Evolutionary conservation across 1,140 invertebrate genomes (phyloP), one percentile per base, ranked within the genome.

Genomic region (Drosophila elegans): DNA sequence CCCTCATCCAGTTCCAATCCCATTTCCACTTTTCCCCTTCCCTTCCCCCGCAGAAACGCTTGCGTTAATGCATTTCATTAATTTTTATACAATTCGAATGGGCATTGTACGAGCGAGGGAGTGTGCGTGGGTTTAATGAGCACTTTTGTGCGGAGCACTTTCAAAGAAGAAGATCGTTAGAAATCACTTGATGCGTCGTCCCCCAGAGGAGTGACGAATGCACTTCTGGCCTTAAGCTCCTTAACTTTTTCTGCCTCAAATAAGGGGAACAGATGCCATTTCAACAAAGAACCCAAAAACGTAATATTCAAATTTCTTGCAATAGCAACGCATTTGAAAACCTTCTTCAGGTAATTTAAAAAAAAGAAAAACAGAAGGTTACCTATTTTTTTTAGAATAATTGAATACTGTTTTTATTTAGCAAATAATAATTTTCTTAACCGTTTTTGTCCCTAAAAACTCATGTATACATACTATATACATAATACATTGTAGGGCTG

Each of bases 61-160:
- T 79, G 66, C 76, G 77, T 51, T 80, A 85, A 84, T 85, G 80
- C 81, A 84, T 85, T 85, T 80, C 77, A 89, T 88, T 89, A 88
- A 83, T 67, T 89, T 83, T 75, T 69, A 69, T 74, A 80, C 81
- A 84, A 55, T 80, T 80, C 78, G 60, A 53, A 59, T 62, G 46
- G 32, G 57, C 27, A 71, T 49, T 66, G 29, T 39, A 21, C 46
- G 46, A 11, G 21, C 9, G 54, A 42, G 45, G 42, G 54, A 41
- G 53, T 55, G 54, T 59, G 57, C 44, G 51, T 49, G 45, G 53
- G 57, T 75, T 78, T 86, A 79, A 82, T 83, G 83, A 86, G 83
- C 75, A 82, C 82, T 82, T 68, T 77, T 71, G 73, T 77, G 6
- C 11, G 0, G 36, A 48, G 13, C 60, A 69, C 52, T 53, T 46